Evolutionary conservation across 2,113 vertebrate genomes (phyloP).

Genomic region (Terrapene triunguis): DNA sequence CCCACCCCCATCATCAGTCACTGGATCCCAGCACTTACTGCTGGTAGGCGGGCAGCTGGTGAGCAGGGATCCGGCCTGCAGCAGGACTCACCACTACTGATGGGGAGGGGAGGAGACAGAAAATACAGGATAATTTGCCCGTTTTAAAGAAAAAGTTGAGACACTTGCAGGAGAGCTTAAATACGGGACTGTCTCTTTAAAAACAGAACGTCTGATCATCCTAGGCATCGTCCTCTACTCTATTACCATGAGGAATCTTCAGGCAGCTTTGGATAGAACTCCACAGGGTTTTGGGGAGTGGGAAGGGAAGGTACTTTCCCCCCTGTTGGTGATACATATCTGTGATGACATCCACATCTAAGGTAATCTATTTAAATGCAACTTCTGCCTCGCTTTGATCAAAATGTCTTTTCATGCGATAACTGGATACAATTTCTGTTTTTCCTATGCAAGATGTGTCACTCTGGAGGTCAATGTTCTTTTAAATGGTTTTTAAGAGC

Average conservation of each 20-base stretch:
- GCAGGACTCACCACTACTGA: too few species aligned
- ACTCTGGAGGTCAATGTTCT: neutral
- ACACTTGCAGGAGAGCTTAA: too few species aligned
- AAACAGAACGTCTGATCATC: too few species aligned
- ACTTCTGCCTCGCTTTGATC: neutral
- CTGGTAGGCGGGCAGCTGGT: too few species aligned
- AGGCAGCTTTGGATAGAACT: neutral
- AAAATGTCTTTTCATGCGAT: neutral
- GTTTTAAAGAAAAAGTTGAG: too few species aligned
- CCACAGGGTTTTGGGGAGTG: neutral
- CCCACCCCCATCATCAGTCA: too few species aligned
- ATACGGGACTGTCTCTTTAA: too few species aligned
- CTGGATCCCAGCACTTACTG: too few species aligned
- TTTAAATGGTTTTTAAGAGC: neutral
- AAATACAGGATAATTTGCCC: too few species aligned
- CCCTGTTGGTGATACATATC: neutral
- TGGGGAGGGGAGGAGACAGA: too few species aligned
- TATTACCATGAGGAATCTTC: neutral
- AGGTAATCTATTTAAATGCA: neutral
- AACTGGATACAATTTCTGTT: neutral
- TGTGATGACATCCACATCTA: neutral
- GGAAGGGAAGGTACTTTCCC: neutral
- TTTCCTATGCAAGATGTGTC: neutral
- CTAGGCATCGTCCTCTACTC: too few species aligned
- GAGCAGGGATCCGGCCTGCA: too few species aligned